Percentiles rank a stretch among this genome's conserved stretches.
These are phyloP conservation scores for Coreoperca whiteheadi DNA, from an alignment of 2,113 vertebrate species.

Conservation along the genomic window DNA sequence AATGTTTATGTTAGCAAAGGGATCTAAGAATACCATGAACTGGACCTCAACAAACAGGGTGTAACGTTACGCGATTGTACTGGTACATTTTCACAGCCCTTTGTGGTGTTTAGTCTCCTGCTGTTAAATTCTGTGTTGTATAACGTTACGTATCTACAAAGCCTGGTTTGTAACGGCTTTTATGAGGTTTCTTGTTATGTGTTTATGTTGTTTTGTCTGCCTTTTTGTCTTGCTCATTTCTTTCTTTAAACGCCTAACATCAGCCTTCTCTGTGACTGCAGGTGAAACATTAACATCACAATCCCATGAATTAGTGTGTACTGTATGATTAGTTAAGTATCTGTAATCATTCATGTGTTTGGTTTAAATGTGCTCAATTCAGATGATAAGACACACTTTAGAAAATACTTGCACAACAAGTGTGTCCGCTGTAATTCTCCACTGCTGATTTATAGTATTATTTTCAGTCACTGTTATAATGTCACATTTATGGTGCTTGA, in stretches of 20 bases:
- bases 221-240: not conserved
- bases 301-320: not conserved
- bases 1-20: not conserved
- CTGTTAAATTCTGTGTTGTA: not conserved
- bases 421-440: not conserved
- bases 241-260: not conserved
- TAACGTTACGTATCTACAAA: too few relatives aligned
- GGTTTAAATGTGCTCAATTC: not conserved
- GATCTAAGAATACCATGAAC: not conserved
- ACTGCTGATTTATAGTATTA: not conserved
- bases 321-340: not conserved
- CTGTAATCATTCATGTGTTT: not conserved
- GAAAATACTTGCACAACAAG: too few relatives aligned
- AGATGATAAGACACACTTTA: not conserved
- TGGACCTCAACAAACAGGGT: accelerated
- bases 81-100: not conserved
- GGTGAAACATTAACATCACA: not conserved
- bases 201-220: not conserved
- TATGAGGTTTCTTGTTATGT: not conserved
- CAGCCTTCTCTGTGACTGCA: not conserved
- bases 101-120: not conserved
- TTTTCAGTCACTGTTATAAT: not conserved
- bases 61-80: too few relatives aligned
- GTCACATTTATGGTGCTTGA: not conserved
- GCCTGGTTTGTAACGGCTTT: too few relatives aligned